A percentile compares a stretch with the other conserved stretches of the same genome.
Evolutionary conservation across 2,113 vertebrate genomes (phyloP).

Genomic region (Calidris pygmaea): DNA sequence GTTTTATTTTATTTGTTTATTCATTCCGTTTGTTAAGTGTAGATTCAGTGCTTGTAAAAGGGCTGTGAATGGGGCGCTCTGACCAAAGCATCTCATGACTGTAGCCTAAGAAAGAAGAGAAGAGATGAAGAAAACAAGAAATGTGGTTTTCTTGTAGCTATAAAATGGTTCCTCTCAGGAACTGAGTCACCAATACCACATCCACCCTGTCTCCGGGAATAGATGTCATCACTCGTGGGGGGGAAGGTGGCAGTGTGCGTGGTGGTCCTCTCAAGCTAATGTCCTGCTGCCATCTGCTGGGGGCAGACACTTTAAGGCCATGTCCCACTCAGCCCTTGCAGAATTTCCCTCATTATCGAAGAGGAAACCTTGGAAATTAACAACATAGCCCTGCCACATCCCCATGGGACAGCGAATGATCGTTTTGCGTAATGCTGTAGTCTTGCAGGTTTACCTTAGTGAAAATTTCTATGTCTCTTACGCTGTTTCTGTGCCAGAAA

Average conservation of each 20-base stretch:
- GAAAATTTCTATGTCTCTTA: not conserved
- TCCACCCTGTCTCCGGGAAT: constrained; percentile 29
- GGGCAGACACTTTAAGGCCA: not conserved
- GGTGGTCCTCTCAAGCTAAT: not conserved
- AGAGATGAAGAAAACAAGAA: not conserved
- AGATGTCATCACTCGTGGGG: not conserved
- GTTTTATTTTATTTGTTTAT: not conserved
- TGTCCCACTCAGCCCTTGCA: not conserved
- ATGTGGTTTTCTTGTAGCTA: not conserved
- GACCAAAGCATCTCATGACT: not conserved
- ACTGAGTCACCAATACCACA: constrained; percentile 62
- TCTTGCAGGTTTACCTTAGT: not conserved
- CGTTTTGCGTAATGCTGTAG: not conserved
- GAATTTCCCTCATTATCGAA: not conserved
- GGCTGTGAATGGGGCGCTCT: not conserved
- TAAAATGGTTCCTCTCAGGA: constrained; percentile 8
- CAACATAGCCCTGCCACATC: not conserved
- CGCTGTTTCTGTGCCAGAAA: not conserved
- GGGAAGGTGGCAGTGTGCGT: not conserved
- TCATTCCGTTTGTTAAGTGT: not conserved
- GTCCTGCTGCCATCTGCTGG: constrained; percentile 66
- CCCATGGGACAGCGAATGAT: not conserved
- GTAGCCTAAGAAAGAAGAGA: not conserved
- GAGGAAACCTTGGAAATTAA: not conserved
- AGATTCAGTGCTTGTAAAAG: not conserved